A percentile compares a stretch with the other conserved stretches of the same genome.
These are phyloP conservation scores for Siphlonurus alternatus DNA, from an alignment of 2,888 invertebrate genomes.

Conservation along the genomic window DNA sequence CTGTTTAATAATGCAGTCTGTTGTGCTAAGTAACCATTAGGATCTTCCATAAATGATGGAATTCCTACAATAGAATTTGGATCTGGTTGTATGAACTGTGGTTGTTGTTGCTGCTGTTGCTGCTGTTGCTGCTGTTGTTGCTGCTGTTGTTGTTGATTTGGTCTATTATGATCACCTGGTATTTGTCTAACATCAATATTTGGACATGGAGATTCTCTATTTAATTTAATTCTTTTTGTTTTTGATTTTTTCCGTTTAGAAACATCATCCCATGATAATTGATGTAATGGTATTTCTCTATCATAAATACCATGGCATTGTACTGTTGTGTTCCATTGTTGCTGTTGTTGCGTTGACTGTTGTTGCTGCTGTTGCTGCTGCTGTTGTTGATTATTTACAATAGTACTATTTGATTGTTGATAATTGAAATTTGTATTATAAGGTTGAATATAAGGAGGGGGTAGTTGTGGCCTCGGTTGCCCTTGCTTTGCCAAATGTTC, in stretches of 20 bases:
- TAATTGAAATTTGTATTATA: too few species aligned
- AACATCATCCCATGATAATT: conserved; percentile 25
- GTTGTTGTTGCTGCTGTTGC: conserved; percentile 21
- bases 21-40: conserved; percentile 77
- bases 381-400: conserved; percentile 16
- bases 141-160: conserved; percentile 20
- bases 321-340: conserved; percentile 17
- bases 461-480: conserved; percentile 16
- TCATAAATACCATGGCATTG: conserved; percentile 16
- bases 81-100: conserved; percentile 21
- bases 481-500: conserved; percentile 6
- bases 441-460: conserved; percentile 13
- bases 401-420: too few species aligned
- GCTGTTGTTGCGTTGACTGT: conserved; percentile 17
- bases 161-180: conserved; percentile 27
- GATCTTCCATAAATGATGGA: conserved; percentile 82
- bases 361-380: conserved; percentile 16
- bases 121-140: conserved; percentile 22
- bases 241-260: conserved; percentile 25
- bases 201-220: conserved; percentile 30
- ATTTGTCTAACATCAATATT: conserved; percentile 41
- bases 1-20: conserved; percentile 75
- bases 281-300: background rate
- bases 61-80: conserved; percentile 10
- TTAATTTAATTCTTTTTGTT: background rate